Evolutionary conservation across 2,888 invertebrate species (phyloP).

Genomic region (Drosophila mercatorum): DNA sequence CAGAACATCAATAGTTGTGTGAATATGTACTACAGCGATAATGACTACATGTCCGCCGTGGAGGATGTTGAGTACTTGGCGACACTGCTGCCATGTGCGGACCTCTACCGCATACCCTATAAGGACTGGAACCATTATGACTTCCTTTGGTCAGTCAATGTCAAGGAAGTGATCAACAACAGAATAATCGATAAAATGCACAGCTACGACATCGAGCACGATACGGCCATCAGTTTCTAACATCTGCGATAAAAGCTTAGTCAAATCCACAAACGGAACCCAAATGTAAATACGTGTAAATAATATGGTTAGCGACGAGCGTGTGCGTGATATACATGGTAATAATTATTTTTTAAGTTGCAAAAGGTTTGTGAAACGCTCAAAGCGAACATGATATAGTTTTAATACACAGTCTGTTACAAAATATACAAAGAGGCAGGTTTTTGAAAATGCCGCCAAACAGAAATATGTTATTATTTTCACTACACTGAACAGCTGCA

Average conservation of each 20-base stretch:
- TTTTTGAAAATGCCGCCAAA: conserved; percentile 21
- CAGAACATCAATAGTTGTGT: conserved; percentile 87
- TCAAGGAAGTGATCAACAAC: conserved; percentile 87
- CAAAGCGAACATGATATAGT: conserved; percentile 31
- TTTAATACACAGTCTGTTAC: conserved; percentile 19
- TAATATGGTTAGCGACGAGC: conserved; percentile 48
- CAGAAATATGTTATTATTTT: neutral
- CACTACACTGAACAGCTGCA: no score
- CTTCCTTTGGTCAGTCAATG: conserved; percentile 88
- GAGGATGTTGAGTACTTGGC: conserved; percentile 86
- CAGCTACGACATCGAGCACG: conserved; percentile 66
- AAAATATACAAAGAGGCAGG: conserved; percentile 19
- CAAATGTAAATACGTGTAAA: conserved; percentile 52
- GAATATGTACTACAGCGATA: conserved; percentile 88
- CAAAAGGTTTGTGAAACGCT: conserved; percentile 65
- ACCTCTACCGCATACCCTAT: conserved; percentile 85
- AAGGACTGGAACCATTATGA: conserved; percentile 89
- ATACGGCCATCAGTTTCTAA: conserved; percentile 48
- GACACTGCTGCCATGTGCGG: conserved; percentile 85
- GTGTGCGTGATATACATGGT: conserved; percentile 60
- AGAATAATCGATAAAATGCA: conserved; percentile 76
- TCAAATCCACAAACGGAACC: conserved; percentile 30
- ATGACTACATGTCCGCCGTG: conserved; percentile 87
- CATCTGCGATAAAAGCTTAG: conserved; percentile 16
- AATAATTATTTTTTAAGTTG: conserved; percentile 46